Conservation (phyloP, 2,113 vertebrate genomes). For the Caracal caracal region DNA sequence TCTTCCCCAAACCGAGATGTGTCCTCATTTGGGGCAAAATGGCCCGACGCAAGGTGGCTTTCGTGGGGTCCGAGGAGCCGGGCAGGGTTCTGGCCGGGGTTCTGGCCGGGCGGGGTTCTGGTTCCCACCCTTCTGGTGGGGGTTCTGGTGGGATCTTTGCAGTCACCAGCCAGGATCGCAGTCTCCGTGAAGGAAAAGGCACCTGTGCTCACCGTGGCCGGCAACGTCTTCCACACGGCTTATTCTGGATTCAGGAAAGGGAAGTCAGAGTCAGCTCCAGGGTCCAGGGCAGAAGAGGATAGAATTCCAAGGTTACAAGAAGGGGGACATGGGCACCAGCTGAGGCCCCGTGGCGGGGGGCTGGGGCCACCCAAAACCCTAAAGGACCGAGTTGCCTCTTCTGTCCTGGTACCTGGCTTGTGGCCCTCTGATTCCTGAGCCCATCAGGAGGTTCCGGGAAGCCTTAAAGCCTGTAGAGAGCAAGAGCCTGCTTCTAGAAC, state of each 20-base stretch:
- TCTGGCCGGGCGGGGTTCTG: no score
- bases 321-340: no score
- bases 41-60: not conserved
- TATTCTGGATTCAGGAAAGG: not conserved
- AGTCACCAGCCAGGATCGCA: not conserved
- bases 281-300: accelerated
- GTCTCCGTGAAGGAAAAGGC: accelerated
- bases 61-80: not conserved
- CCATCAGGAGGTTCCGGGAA: not conserved
- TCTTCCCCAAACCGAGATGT: not conserved
- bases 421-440: not conserved
- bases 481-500: not conserved
- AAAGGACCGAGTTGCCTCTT: no score
- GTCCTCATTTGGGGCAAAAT: not conserved
- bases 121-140: no score
- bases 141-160: no score
- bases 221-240: accelerated
- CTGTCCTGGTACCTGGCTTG: accelerated
- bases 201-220: accelerated
- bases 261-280: accelerated
- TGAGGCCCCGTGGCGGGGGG: accelerated
- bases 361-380: no score
- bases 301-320: not conserved
- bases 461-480: not conserved
- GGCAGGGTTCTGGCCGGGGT: not conserved